Percentiles rank a stretch among this genome's conserved stretches.
Evolutionary conservation across 37 sponge, comb jelly and placozoan species (phyloP).

Genomic region (Beroe ovata): DNA sequence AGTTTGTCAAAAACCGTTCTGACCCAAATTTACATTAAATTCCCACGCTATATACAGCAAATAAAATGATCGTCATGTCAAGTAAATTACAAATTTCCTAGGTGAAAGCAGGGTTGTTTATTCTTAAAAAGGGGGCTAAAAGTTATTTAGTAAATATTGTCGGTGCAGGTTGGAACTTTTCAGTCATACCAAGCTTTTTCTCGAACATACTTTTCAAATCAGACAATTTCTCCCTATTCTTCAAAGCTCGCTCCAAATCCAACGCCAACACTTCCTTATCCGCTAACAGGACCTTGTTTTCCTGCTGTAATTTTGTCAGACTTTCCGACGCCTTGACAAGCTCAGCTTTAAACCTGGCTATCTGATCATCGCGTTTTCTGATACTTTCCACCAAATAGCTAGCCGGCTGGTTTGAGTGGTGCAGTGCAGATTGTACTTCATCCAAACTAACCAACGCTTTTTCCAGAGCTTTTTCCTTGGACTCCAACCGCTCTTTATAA

Average conservation of each 20-base stretch:
- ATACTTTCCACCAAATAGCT: constrained; percentile 62
- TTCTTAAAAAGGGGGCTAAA: not conserved
- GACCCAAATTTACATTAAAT: no score
- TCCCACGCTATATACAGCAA: not conserved
- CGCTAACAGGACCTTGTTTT: not conserved
- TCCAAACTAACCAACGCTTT: not conserved
- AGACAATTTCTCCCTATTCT: constrained; percentile 11
- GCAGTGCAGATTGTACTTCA: constrained; percentile 6
- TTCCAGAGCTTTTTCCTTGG: not conserved
- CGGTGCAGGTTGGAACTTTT: constrained; percentile 14
- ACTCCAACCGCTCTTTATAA: not conserved
- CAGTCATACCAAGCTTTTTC: constrained; percentile 26
- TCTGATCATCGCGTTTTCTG: constrained; percentile 42
- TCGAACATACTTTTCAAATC: constrained; percentile 25
- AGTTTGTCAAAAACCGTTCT: no score
- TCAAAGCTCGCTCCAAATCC: constrained; percentile 50
- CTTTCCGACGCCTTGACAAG: not conserved
- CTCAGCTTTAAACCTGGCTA: not conserved
- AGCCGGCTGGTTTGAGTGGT: constrained; percentile 39
- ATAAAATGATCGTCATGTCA: not conserved
- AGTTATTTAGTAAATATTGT: constrained; percentile 31
- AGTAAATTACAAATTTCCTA: not conserved
- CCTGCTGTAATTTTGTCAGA: not conserved
- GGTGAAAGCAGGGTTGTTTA: not conserved
- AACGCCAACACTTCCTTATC: constrained; percentile 13